Percentiles rank a stretch among this genome's conserved stretches.
phyloP scores from a whole-genome alignment of 1,140 invertebrate genomes.

The Euglossa dilemma region DNA sequence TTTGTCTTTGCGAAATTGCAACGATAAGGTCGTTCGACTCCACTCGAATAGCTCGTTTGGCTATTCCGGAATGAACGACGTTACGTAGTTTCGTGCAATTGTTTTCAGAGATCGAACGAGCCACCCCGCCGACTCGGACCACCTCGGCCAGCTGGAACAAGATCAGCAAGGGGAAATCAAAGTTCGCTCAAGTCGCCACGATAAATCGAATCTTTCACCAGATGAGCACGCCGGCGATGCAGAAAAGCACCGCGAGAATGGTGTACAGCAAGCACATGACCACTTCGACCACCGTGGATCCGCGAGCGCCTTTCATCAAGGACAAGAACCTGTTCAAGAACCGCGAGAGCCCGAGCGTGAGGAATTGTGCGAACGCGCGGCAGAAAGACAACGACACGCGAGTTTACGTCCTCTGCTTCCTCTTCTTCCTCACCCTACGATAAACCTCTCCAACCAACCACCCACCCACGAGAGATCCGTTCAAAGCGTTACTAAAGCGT shows the following conservation, averaged over 20 bases:
- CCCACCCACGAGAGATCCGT: no score
- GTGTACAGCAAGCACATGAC: constrained; percentile 76
- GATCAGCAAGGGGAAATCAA: constrained; percentile 70
- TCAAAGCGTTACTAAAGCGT: neutral
- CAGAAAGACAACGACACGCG: constrained; percentile 40
- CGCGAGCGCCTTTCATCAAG: constrained; percentile 74
- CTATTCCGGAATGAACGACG: neutral
- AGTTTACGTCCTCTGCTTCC: constrained; percentile 65
- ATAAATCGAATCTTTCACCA: constrained; percentile 72
- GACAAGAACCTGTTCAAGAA: constrained; percentile 76
- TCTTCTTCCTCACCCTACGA: constrained; percentile 67
- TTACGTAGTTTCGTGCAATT: neutral
- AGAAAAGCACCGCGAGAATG: constrained; percentile 75
- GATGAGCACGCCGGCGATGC: constrained; percentile 77
- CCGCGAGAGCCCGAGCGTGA: constrained; percentile 69
- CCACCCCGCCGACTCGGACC: constrained; percentile 82
- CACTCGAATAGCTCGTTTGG: no score
- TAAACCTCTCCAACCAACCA: constrained; percentile 40
- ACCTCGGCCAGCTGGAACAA: constrained; percentile 80
- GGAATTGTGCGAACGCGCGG: constrained; percentile 52
- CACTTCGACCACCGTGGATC: constrained; percentile 81
- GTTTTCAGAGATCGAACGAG: constrained; percentile 84
- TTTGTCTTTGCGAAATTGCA: neutral
- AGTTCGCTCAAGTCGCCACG: constrained; percentile 68
- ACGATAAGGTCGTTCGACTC: neutral